Percentiles rank a stretch among this genome's conserved stretches.
Conservation (phyloP, 2,797 vertebrate genomes). For the Lagodon rhomboides region DNA sequence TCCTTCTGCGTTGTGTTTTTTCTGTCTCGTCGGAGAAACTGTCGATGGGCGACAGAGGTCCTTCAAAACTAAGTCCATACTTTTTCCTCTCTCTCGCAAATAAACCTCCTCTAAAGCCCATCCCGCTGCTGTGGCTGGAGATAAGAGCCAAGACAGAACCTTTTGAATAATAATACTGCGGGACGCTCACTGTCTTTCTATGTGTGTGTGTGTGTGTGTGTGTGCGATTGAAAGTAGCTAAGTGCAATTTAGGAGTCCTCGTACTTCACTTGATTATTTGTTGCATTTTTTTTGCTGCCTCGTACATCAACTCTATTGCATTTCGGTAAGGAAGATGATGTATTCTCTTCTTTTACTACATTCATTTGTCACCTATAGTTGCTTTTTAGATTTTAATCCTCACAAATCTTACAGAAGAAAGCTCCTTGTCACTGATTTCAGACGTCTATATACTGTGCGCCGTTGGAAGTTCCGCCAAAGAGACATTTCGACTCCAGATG, state of each 20-base stretch:
- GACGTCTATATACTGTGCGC: too few species aligned
- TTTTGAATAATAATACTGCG: slow-evolving; percentile 60
- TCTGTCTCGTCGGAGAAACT: slow-evolving; percentile 58
- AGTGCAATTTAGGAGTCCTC: background rate
- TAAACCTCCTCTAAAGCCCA: slow-evolving; percentile 44
- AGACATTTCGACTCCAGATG: background rate
- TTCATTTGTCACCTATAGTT: background rate
- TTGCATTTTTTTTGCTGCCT: background rate
- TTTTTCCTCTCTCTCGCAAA: slow-evolving; percentile 33
- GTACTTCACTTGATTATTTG: background rate
- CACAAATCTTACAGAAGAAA: background rate
- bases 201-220: slow-evolving; percentile 14
- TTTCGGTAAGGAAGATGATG: background rate
- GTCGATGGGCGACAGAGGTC: slow-evolving; percentile 54
- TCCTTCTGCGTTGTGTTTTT: slow-evolving; percentile 53
- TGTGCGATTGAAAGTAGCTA: background rate
- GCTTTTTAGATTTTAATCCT: too few species aligned
- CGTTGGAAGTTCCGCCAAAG: background rate
- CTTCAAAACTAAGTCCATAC: slow-evolving; percentile 62
- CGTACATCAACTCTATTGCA: background rate
- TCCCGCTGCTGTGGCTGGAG: slow-evolving; percentile 62
- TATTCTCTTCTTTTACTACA: too few species aligned
- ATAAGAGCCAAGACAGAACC: slow-evolving; percentile 69
- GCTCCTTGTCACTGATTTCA: background rate
- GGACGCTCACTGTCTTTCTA: slow-evolving; percentile 2